Evolutionary conservation across 2,113 vertebrate genomes (phyloP).

Genomic region (Plecturocebus donacophilus): DNA sequence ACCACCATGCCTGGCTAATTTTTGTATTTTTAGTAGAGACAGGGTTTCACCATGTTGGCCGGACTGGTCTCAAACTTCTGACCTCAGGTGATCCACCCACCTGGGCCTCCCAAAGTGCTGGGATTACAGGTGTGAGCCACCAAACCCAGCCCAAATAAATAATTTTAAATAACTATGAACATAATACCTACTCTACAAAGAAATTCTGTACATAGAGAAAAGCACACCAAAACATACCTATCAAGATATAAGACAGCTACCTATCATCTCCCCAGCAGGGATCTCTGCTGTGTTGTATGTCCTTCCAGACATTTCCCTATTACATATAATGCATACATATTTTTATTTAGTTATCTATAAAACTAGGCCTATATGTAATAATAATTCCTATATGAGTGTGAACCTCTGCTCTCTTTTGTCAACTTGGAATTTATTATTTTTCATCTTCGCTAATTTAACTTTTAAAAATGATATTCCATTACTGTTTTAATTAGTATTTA

Average conservation of each 20-base stretch:
- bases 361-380: not conserved
- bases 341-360: slow-evolving; percentile 8
- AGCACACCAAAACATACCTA: not conserved
- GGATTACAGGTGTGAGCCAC: no score
- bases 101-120: no score
- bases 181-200: not conserved
- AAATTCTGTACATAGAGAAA: not conserved
- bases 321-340: not conserved
- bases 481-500: not conserved
- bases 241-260: no score
- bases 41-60: no score
- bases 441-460: not conserved
- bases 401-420: not conserved
- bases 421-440: not conserved
- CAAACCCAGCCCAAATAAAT: not conserved
- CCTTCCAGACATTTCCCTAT: not conserved
- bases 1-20: no score
- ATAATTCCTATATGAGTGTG: not conserved
- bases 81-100: no score
- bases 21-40: no score
- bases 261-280: not conserved
- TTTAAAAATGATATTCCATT: not conserved
- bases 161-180: not conserved
- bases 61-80: no score
- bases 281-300: not conserved